Base-by-base conservation (phyloP, 2,113 vertebrate genomes). In the Platysternon megacephalum region DNA sequence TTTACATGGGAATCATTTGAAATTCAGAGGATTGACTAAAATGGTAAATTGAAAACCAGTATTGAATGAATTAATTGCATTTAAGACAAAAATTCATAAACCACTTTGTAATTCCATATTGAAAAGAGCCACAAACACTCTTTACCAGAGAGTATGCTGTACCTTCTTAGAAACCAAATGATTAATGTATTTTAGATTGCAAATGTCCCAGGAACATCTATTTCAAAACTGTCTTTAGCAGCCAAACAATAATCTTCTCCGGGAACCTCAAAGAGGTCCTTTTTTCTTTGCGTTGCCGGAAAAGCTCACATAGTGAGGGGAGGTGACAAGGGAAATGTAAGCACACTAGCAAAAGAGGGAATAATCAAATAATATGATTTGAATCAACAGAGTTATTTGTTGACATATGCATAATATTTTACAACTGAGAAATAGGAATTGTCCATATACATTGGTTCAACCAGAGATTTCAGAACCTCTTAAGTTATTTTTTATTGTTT, bases 11-110 rank as follows among this genome's bases (percentile, higher is more conserved):
- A 90, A 97, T 74, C 39, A 21, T 85, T 87, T 86, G 82, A 95
- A 97, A 89, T 82, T 94, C 91, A 94, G 96, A 95, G 92, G 96
- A 94, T n/a, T 55, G 58, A 94, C 91, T 91, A 93, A 96, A 97
- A 95, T 93, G 90, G 94, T 94, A 94, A 95, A 96, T 93, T 95
- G 81, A 93, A 87, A 94, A 79, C 78, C 39, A 52, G 89, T 80
- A 85, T 90, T 93, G 97, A 96, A 96, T 84, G 79, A 88, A 97
- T 94, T 95, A 93, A 93, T 79, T 16, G 7, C 29, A 79, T 4
- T 48, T 44, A 93, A 88, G 89, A 87, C 95, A 97, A 89, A 94
- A 97, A 97, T 56, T 80, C 82, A 95, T 21, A 96, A 96, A 85
- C 78, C 51, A 89, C 94, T 97, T 97, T 82, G 92, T 89, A 97